Conservation (phyloP, 2,113 vertebrate species). For the Nerophis lumbriciformis region DNA sequence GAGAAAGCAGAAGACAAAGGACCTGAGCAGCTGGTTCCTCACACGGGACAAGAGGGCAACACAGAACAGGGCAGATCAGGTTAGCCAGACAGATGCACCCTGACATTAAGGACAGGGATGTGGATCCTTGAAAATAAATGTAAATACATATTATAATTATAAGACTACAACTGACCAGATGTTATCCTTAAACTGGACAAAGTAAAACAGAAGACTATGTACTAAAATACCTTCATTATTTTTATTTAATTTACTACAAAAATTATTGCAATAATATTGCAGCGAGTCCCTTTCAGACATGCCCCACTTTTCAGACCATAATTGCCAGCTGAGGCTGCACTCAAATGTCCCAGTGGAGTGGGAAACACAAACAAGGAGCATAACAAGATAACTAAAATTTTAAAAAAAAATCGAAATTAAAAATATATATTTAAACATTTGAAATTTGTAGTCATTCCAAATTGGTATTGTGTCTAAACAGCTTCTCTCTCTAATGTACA, state of each 20-base stretch:
- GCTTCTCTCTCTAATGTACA: neutral
- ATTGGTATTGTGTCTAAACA: neutral
- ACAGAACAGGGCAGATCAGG: constrained; percentile 51
- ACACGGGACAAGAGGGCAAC: constrained; percentile 37
- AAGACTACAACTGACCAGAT: constrained; percentile 1
- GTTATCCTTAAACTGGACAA: neutral
- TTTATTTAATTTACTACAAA: no score
- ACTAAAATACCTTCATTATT: no score
- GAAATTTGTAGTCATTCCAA: neutral
- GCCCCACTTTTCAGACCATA: constrained; percentile 38
- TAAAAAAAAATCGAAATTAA: constrained; percentile 20
- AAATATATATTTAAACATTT: constrained; percentile 7
- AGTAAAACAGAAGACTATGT: neutral
- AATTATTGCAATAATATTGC: neutral
- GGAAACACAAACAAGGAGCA: neutral
- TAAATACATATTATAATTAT: constrained; percentile 3
- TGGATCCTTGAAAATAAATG: constrained; percentile 1
- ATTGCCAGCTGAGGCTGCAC: constrained; percentile 29
- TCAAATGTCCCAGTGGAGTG: constrained; percentile 33
- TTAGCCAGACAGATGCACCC: constrained; percentile 47
- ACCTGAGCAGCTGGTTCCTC: constrained; percentile 59
- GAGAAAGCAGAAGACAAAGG: constrained; percentile 60
- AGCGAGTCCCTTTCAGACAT: constrained; percentile 11
- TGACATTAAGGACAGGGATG: constrained; percentile 15
- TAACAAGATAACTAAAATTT: constrained; percentile 11